Base-by-base conservation (phyloP, 2,888 invertebrate genomes). In the Caenorhabditis japonica region DNA sequence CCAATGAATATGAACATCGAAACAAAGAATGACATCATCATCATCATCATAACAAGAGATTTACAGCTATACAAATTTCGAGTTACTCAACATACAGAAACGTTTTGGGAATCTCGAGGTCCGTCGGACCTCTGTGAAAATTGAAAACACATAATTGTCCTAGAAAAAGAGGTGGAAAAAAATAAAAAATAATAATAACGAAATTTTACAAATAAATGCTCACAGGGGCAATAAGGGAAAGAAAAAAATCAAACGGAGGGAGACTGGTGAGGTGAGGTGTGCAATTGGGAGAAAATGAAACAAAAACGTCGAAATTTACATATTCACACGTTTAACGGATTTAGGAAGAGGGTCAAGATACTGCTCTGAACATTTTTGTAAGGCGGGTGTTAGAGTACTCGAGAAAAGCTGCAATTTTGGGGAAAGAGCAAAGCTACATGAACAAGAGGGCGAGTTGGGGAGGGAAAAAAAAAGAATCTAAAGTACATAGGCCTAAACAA, bases 291-390 rank as follows among this genome's bases (percentile, higher is more conserved):
- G 34, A 43, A n/a, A n/a, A 34, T 33, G 19, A 13, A 25, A 25
- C 19, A 17, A 60, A 52, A 73, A 66, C 73, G 51, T 66, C 43
- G 44, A 60, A 72, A 73, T 73, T 73, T 73, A 73, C 73, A 73
- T 73, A 73, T 73, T 73, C 73, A 73, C 73, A 73, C 23, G 23
- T 15, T 30, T 30, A 30, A 12, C 10, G 43, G 46, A 36, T 59
- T n/a, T 46, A 59, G 68, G 68, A 33, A 43, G n/a, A 62, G 62
- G 60, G 71, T 52, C 71, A 43, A 27, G 61, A 52, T 62, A 62
- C 56, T 70, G 61, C 70, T 70, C 61, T 17, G 33, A 64, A 49
- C 23, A 1, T 25, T n/a, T n/a, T n/a, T 33, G 43, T 25, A 59
- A 47, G 38, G 41, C 39, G 34, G 34, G 4, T 15, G 30, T 36